Evolutionary conservation across 2,113 vertebrate species (phyloP), one percentile per base, ranked within the genome.

Genomic region (Muntiacus muntjak): DNA sequence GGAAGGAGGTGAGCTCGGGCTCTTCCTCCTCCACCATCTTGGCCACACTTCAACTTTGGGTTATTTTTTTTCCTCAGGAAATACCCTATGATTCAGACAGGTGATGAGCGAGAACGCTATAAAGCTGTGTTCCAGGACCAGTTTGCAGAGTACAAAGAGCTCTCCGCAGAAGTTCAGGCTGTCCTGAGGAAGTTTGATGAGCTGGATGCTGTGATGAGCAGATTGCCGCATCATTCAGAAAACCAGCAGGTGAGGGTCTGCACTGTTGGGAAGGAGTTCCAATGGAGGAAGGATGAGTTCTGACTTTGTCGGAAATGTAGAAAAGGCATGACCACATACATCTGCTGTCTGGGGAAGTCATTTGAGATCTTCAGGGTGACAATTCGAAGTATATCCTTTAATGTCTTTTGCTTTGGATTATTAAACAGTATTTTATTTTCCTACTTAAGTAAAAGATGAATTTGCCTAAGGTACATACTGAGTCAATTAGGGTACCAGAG

Each of bases 111-210:
- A 92, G 99, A 99, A 93, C 99, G 99, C 79, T 99, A 99, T 97
- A 99, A 99, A 98, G 99, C 99, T 1, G 99, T 99, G 87, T 99
- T 99, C 98, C 99, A 99, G 58, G 99, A 99, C 98, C 99, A 99
- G 98, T 99, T 99, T 76, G 99, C 99, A 0, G 99, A 99, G 96
- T 99, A 99, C 98, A 99, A 99, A 98, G 99, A 99, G 95, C 99
- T 99, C 21, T 99, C 99, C 1, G 82, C 98, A 5, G 99, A 99
- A 98, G 99, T 99, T 33, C 99, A 99, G 83, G 98, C 98, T 5
- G 98, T 99, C 93, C 88, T 99, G 93, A 99, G 98, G 89, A 99
- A 99, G 97, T 99, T 99, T 58, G 99, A 99, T 15, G 99, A 99
- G 67, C 98, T 99, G 98, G 99, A 99, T 14, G 98, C 98, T 0